Evolutionary conservation across 2,797 vertebrate genomes (phyloP), one percentile per base, ranked within the genome.

Genomic region (Octomys mimax): DNA sequence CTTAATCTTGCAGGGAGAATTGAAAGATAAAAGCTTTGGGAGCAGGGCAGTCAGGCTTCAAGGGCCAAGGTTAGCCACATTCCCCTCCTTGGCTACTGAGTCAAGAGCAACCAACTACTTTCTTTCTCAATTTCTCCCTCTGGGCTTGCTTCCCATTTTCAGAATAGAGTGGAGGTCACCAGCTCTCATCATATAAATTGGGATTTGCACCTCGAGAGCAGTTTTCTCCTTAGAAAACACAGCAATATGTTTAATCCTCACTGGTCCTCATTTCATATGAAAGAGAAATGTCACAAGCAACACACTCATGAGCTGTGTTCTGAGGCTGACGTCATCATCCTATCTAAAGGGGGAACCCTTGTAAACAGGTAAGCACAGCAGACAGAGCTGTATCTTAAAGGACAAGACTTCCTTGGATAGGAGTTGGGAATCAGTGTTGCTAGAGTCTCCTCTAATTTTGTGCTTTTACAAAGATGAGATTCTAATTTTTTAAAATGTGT

Each of bases 21-120:
- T 96, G 96, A 96, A 97, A 97, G 92, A 95, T 96, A 95, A 97
- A 97, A 96, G 78, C 57, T 95, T 79, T 59, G 64, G 66, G 87
- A 95, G 81, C 59, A 95, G 80, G n/a, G 87, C 71, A 95, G 90
- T 94, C 59, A 61, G 54, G 86, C 95, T 96, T 94, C 82, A 87
- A 78, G 77, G 94, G 92, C 89, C 88, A 94, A 87, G 89, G 61
- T 89, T 91, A 84, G 82, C 42, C 84, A 77, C 6, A 2, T 88
- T 92, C 57, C 68, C 77, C n/a, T 96, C 71, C 75, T 64, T 92
- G 81, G 84, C 31, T 57, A 96, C 95, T 78, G 66, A 96, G 92
- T 95, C 77, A 89, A 91, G 84, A 94, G 87, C 66, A 89, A 93
- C 87, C 78, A 92, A 70, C 89, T 83, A 42, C 61, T 62, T 75